Evolutionary conservation across 2,888 invertebrate genomes (phyloP).

Genomic region (Erebia epiphron): DNA sequence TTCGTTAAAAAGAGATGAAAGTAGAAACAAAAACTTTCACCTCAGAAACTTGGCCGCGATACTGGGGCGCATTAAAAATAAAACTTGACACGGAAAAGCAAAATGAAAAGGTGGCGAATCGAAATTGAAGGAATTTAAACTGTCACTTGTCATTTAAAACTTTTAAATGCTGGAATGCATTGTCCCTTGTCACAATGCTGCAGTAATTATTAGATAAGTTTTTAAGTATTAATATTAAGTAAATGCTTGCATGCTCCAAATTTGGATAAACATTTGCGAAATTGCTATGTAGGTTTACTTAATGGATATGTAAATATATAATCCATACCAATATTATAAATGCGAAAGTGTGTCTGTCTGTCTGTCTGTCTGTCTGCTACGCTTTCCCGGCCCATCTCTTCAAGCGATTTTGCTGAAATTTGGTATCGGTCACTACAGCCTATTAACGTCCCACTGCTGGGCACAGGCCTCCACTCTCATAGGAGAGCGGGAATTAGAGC

Average conservation of each 20-base stretch:
- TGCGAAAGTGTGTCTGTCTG: too few relatives aligned
- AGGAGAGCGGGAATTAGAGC: too few relatives aligned
- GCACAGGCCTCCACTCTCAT: too few relatives aligned
- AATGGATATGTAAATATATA: too few relatives aligned
- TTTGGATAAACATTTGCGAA: not conserved
- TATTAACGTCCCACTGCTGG: too few relatives aligned
- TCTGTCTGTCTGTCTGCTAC: too few relatives aligned
- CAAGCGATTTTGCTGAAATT: too few relatives aligned
- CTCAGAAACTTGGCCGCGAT: slow-evolving; percentile 8
- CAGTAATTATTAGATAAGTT: not conserved
- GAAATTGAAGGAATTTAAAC: not conserved
- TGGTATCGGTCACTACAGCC: too few relatives aligned
- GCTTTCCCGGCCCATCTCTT: too few relatives aligned
- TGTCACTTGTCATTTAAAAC: slow-evolving; percentile 14
- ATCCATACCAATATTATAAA: too few relatives aligned
- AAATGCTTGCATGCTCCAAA: not conserved
- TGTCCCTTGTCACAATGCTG: not conserved
- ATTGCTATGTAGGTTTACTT: too few relatives aligned
- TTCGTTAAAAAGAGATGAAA: not conserved
- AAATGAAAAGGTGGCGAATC: slow-evolving; percentile 8
- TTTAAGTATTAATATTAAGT: too few relatives aligned
- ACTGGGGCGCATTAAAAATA: not conserved
- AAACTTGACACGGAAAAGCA: slow-evolving; percentile 10
- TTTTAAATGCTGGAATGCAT: slow-evolving; percentile 1
- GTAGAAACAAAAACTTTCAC: slow-evolving; percentile 1